Evolutionary conservation across 2,888 invertebrate genomes (phyloP), one percentile per base, ranked within the genome.

Genomic region (Drosophila cracens): DNA sequence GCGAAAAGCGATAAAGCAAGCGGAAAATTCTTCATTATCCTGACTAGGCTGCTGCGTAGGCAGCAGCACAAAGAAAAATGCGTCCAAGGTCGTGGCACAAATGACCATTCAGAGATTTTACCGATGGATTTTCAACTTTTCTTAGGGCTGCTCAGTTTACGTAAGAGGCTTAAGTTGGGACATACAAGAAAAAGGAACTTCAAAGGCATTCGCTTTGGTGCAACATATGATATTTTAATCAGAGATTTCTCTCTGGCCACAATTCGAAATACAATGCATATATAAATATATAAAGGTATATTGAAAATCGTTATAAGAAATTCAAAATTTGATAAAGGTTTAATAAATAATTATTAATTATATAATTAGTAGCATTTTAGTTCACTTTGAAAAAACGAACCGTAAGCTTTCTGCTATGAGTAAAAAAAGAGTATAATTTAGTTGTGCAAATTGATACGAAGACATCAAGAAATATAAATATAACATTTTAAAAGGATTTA

Each of bases 141-240:
- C 18, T n/a, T 31, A 13, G 18, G 40, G 29, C 40, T 31, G 57
- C 46, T 49, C 40, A 31, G 21, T 53, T 43, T 31, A 46, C 51
- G 36, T 49, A 43, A 13, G 18, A 27, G 11, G 46, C 48, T 54
- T 53, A 58, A 49, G 10, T 25, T 46, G 25, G 11, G 53, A 13
- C 33, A 21, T 25, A 49, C 27, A 66, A 43, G 48, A 56, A 25
- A 65, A 61, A 46, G 21, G 27, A 51, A 81, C 87, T 87, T 84
- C 82, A 87, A 89, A 89, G 76, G 60, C 13, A 54, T 51, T 70
- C 54, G 64, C 40, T 58, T 61, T 48, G 29, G 31, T 27, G 13
- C 64, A 54, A 51, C 18, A 61, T 52, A 79, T 52, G 40, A 56
- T 68, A 75, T 72, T 72, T 84, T 87, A 70, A 81, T 84, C 74